Evolutionary conservation across 2,797 vertebrate genomes (phyloP), one percentile per base, ranked within the genome.

Genomic region (Trachops cirrhosus): DNA sequence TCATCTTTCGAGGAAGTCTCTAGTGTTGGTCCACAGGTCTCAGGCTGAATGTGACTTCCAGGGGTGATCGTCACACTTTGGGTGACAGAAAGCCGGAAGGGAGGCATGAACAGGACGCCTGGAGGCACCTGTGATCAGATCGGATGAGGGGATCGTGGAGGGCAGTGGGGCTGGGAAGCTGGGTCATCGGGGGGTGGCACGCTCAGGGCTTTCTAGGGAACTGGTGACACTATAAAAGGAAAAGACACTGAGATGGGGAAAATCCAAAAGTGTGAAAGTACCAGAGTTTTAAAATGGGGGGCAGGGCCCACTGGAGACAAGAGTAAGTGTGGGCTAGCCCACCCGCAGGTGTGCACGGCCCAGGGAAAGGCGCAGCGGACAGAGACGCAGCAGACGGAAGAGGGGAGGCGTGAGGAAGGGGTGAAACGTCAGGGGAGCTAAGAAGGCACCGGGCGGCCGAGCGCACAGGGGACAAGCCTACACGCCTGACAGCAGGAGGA

Each of bases 291-390:
- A 19, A 80, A 39, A 26, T 41, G 9, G 9, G 37, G 59, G 48
- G 34, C 19, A 59, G 0, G 0, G 46, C 19, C 14, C 12, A 2
- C 12, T 32, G 32, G 11, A 78, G 50, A 46, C 5, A 6, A 37
- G 70, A 78, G 16, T 57, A 16, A 78, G 48, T n/a, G 39, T 5
- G 54, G 54, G 4, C 9, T 24, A 26, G 39, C 54, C 46, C 10
- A 50, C 44, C 26, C 54, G 39, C 19, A 24, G 54, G 54, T 2
- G 3, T 8, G 0, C 57, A 57, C 39, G 67, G 8, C 24, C 3
- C 18, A 16, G 68, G 6, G 5, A 16, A 74, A 71, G 16, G 62
- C 0, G 0, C 10, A 62, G 2, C 2, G 5, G 57, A 74, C 19
- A 71, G 21, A 4, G 24, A 14, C 9, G 44, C 5, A 11, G 29